phyloP scores from a whole-genome alignment of 1,140 invertebrate species.

The Achroia grisella region DNA sequence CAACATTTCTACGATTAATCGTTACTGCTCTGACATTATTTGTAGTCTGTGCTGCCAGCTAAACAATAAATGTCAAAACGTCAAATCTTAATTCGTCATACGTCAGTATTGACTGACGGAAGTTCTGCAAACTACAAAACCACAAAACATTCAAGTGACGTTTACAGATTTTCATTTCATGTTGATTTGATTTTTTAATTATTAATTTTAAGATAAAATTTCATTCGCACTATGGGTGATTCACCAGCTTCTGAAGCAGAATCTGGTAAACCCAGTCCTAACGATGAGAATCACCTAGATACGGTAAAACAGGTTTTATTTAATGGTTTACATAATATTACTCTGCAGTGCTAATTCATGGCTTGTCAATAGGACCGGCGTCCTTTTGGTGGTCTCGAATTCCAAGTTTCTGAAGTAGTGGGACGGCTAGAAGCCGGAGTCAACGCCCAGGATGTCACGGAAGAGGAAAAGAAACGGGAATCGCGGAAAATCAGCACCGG shows the following conservation, averaged over 20 bases:
- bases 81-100: too few relatives aligned
- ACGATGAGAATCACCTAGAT: slow-evolving; percentile 23
- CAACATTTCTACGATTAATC: too few relatives aligned
- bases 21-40: too few relatives aligned
- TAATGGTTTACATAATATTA: not conserved
- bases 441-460: slow-evolving; percentile 50
- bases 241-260: slow-evolving; percentile 44
- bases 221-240: slow-evolving; percentile 66
- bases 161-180: slow-evolving; percentile 64
- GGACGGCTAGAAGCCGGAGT: slow-evolving; percentile 78
- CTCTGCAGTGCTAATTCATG: slow-evolving; percentile 6
- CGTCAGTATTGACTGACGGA: too few relatives aligned
- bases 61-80: slow-evolving; percentile 45
- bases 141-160: too few relatives aligned
- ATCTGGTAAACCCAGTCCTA: slow-evolving; percentile 35
- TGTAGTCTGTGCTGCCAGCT: not conserved
- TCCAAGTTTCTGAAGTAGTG: slow-evolving; percentile 80
- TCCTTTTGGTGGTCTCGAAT: slow-evolving; percentile 75
- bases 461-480: slow-evolving; percentile 51
- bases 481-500: slow-evolving; percentile 52
- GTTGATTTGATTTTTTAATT: too few relatives aligned
- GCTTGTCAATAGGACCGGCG: slow-evolving; percentile 56
- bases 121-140: too few relatives aligned
- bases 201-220: slow-evolving; percentile 49
- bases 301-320: slow-evolving; percentile 27